Evolutionary conservation across 1,140 invertebrate genomes (phyloP), one percentile per base, ranked within the genome.

Genomic region (Anoplophora glabripennis): DNA sequence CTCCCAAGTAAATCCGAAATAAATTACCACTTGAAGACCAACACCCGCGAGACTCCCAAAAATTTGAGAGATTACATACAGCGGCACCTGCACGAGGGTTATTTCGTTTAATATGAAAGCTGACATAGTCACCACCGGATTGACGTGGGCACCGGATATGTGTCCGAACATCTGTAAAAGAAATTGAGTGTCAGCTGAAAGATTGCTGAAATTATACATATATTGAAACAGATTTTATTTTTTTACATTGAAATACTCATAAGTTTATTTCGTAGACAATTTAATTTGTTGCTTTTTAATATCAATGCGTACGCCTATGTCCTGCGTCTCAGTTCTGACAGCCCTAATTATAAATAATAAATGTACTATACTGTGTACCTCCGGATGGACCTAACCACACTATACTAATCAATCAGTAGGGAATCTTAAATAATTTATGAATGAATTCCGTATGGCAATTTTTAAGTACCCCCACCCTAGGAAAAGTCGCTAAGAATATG

Each of bases 81-180:
- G 72, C 1, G 87, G 68, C 1, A 84, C 83, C 63, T 88, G 78
- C 5, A 79, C 75, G 7, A 91, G 62, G 4, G 84, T 82, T 33
- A 84, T 80, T 49, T 84, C 76, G 0, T 86, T 82, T n/a, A 86
- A 76, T 18, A 87, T 79, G 12, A 89, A 73, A 4, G 91, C 82
- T 4, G 85, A 83, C 1, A 85, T 61, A 0, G 89, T 88, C 0
- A 93, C 84, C 0, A 86, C 84, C 0, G 91, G 91, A 75, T 94
- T 94, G 63, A 93, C 80, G 56, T 87, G 84, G 11, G 86, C 84
- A 37, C 84, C 86, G 51, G 86, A 88, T 53, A 90, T 83, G 61
- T 88, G 86, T 0, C 82, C 86, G 57, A 88, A 82, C 38, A 80
- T 80, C 79, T 88, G 74, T 12, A 83, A 81, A 63, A 77, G 76